Evolutionary conservation across 2,797 vertebrate genomes (phyloP), one percentile per base, ranked within the genome.

Genomic region (Phataginus tricuspis): DNA sequence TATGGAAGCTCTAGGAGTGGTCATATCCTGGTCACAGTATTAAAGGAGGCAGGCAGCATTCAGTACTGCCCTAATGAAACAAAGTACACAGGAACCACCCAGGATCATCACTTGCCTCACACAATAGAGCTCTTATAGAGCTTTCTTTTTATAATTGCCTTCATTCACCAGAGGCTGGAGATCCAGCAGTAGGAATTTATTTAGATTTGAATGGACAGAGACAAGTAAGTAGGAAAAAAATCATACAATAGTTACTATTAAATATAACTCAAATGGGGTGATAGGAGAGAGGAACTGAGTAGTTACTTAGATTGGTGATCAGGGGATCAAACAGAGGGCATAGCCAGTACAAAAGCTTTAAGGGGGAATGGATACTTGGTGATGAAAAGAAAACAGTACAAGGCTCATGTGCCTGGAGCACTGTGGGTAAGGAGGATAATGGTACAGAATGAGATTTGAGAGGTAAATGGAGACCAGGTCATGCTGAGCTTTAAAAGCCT

Each of bases 21-120:
- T 98, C 98, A 94, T 97, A 97, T 96, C 55, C 39, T 63, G 39
- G 95, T 93, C 29, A 37, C 93, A 95, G 19, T 83, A 90, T 97
- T 95, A 0, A 97, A 96, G 93, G 98, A 98, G 31, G 0, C 92
- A 96, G 82, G 18, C 94, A 95, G 95, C 94, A 37, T 92, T 96
- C 97, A 97, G 96, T 98, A 87, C 90, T 25, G 59, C 92, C 96
- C 96, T 99, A 98, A 97, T 98, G 98, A 98, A 98, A 98, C 45
- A 97, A 96, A 95, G 95, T 99, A 98, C 98, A 98, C 98, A 99
- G 98, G 98, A 98, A 98, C 98, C 98, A 97, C 97, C 98, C 97
- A 95, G 95, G 29, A 37, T 42, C 68, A 49, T 86, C 74, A 39
- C 29, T 66, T 94, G 27, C 53, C 16, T 93, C 71, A 34, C 25